Conservation (phyloP, 2,113 vertebrate genomes). For the Pogona vitticeps region DNA sequence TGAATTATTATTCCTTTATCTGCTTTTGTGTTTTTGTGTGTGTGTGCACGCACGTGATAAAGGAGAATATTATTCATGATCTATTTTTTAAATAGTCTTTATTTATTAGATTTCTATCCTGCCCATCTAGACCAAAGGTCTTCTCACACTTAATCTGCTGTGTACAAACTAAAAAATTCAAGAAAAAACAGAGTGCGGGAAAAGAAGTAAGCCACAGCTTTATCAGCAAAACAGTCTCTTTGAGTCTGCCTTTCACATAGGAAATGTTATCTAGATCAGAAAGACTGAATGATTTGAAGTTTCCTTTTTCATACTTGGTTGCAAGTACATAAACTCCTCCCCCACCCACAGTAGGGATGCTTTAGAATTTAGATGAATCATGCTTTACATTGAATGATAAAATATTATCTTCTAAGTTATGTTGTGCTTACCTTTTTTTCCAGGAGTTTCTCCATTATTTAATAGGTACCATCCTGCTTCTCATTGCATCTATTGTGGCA, state of each 20-base stretch:
- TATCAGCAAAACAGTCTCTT: neutral
- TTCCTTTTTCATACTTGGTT: neutral
- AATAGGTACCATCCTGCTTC: conserved; percentile 85
- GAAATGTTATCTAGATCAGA: neutral
- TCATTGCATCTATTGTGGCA: conserved; percentile 87
- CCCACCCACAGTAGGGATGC: neutral
- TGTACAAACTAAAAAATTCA: no score
- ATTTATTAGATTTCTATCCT: no score
- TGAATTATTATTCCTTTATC: no score
- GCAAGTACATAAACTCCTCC: neutral
- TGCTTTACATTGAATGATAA: neutral
- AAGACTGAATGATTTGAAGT: neutral
- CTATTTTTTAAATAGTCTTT: no score
- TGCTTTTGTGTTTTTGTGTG: no score
- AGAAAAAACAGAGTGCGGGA: neutral
- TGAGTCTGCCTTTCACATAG: neutral
- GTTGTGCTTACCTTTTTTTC: conserved; percentile 52
- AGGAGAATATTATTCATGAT: no score
- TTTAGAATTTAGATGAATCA: neutral
- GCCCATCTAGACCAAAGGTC: no score
- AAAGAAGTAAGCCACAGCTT: neutral
- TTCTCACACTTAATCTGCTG: no score
- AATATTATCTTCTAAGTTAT: conserved; percentile 27
- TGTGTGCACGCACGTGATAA: no score
- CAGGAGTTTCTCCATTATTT: conserved; percentile 95